Evolutionary conservation across 2,888 invertebrate species (phyloP).

Genomic region (Myopa tessellatipennis): DNA sequence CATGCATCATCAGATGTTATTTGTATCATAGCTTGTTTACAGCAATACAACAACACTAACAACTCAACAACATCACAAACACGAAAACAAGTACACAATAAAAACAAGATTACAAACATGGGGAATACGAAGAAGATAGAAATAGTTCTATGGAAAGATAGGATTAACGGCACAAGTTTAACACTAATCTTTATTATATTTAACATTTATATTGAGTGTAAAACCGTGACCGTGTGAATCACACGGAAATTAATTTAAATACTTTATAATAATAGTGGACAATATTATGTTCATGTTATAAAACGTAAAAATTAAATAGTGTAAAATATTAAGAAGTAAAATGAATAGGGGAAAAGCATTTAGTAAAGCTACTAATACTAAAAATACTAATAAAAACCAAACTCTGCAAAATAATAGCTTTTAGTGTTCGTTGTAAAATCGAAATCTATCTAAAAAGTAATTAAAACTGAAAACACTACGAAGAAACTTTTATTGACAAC

Average conservation of each 20-base stretch:
- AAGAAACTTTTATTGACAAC: too few relatives aligned
- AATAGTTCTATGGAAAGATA: too few relatives aligned
- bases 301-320: background rate
- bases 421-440: background rate
- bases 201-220: too few relatives aligned
- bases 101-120: background rate
- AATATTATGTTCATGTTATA: background rate
- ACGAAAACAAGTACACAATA: background rate
- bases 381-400: background rate
- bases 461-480: too few relatives aligned
- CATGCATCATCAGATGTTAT: constrained; percentile 38
- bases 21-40: constrained; percentile 28
- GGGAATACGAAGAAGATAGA: too few relatives aligned
- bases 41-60: background rate
- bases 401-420: background rate
- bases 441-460: too few relatives aligned
- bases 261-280: background rate
- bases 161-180: too few relatives aligned
- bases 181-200: too few relatives aligned
- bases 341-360: background rate
- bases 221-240: too few relatives aligned
- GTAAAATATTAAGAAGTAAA: background rate
- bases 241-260: too few relatives aligned
- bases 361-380: background rate
- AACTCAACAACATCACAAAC: constrained; percentile 14